Conservation (phyloP, 2,797 vertebrate species). For the Diceros bicornis region DNA sequence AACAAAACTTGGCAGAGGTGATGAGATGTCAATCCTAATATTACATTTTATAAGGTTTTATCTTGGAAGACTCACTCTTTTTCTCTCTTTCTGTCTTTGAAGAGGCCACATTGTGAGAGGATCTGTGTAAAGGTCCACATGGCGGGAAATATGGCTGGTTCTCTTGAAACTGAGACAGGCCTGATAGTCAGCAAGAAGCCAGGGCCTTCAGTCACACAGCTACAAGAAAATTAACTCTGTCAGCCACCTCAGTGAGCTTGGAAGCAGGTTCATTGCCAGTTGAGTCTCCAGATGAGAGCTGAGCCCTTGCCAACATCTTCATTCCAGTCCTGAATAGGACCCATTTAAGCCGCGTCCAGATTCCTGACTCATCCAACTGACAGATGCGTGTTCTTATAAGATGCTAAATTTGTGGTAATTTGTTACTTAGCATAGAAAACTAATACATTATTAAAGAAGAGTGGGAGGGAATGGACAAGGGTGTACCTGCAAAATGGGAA, state of each 20-base stretch:
- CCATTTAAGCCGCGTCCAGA: neutral
- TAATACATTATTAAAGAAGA: neutral
- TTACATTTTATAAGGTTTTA: neutral
- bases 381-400: neutral
- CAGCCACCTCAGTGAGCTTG: neutral
- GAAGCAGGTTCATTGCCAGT: neutral
- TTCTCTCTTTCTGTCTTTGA: neutral
- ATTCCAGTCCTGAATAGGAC: neutral
- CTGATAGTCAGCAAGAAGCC: neutral
- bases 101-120: neutral
- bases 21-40: neutral
- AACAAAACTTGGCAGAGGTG: neutral
- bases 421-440: neutral
- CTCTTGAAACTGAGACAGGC: neutral
- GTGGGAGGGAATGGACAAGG: neutral
- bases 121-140: neutral
- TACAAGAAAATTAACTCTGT: neutral
- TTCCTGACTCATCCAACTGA: neutral
- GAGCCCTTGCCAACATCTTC: neutral
- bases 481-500: neutral
- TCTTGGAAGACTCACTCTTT: neutral
- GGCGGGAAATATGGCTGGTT: neutral
- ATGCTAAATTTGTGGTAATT: neutral
- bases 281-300: neutral
- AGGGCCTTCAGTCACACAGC: neutral